phyloP scores from a whole-genome alignment of 53 echinoderm and acorn worm genomes.

The Arbacia lixula region DNA sequence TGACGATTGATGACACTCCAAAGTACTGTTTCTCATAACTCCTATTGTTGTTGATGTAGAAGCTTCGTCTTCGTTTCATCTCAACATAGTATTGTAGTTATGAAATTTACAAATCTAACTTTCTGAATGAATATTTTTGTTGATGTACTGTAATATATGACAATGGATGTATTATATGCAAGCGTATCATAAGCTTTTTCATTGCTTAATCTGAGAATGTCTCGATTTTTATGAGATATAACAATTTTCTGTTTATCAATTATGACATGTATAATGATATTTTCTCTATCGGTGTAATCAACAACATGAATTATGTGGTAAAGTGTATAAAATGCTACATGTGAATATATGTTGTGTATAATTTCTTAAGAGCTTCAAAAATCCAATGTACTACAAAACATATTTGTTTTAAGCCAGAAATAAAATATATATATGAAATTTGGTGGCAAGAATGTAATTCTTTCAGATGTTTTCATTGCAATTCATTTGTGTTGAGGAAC shows the following conservation, averaged over 20 bases:
- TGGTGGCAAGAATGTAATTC: conserved; percentile 38
- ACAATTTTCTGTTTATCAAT: conserved; percentile 10
- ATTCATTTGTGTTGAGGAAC: too few relatives aligned
- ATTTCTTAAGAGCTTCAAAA: conserved; percentile 53
- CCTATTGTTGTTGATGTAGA: too few relatives aligned
- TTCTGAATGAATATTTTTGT: conserved; percentile 17
- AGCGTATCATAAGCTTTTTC: conserved; percentile 21
- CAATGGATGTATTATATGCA: conserved; percentile 41
- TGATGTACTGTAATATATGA: conserved; percentile 41
- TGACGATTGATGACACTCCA: too few relatives aligned
- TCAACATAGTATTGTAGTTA: too few relatives aligned
- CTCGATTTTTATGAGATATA: conserved; percentile 35
- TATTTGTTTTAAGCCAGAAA: conserved; percentile 51
- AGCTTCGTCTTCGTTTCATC: too few relatives aligned
- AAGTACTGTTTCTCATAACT: too few relatives aligned
- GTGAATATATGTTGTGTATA: conserved; percentile 57
- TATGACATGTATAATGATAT: conserved; percentile 23
- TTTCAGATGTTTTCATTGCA: too few relatives aligned
- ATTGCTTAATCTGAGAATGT: conserved; percentile 9
- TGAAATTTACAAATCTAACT: too few relatives aligned
- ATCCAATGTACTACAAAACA: conserved; percentile 41
- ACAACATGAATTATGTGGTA: conserved; percentile 1
- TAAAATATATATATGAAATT: conserved; percentile 55
- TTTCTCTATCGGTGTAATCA: conserved; percentile 3
- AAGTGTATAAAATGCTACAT: conserved; percentile 39